These are phyloP conservation scores for Ptychobarbus kaznakovi DNA, from an alignment of 2,797 vertebrate genomes.

Conservation along the genomic window DNA sequence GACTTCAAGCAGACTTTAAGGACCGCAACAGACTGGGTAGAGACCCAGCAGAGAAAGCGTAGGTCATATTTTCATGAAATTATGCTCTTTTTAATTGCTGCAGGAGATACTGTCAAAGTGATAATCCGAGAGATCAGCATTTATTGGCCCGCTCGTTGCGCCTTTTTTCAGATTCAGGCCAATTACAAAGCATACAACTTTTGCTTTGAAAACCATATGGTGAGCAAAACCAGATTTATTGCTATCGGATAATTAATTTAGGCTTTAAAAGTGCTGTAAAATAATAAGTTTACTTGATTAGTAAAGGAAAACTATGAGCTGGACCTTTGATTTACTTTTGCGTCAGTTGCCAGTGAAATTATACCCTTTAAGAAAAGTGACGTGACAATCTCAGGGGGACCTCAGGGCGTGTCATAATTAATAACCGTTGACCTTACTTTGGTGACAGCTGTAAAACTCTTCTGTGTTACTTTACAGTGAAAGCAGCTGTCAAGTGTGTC, in stretches of 20 bases:
- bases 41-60: slow-evolving; percentile 32
- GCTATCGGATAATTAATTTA: not conserved
- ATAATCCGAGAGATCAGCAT: slow-evolving; percentile 37
- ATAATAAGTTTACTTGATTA: not conserved
- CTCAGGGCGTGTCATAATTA: slow-evolving; percentile 56
- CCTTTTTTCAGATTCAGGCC: slow-evolving; percentile 13
- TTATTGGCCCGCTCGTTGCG: not conserved
- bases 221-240: not conserved
- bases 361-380: slow-evolving; percentile 28
- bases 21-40: slow-evolving; percentile 15
- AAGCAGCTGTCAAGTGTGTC: slow-evolving; percentile 52
- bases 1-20: slow-evolving; percentile 30
- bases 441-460: slow-evolving; percentile 40
- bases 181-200: slow-evolving; percentile 1
- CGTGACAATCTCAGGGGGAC: slow-evolving; percentile 38
- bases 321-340: slow-evolving; percentile 20
- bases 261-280: slow-evolving; percentile 1
- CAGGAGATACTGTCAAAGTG: slow-evolving; percentile 44
- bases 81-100: slow-evolving; percentile 50
- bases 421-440: slow-evolving; percentile 57
- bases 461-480: slow-evolving; percentile 56
- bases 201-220: slow-evolving; percentile 29
- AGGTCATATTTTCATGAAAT: slow-evolving; percentile 43
- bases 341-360: slow-evolving; percentile 20
- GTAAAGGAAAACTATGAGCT: not conserved